These are phyloP conservation scores for Tokudaia tokunoshimensis DNA, from an alignment of 2,797 vertebrate genomes.

Conservation along the genomic window DNA sequence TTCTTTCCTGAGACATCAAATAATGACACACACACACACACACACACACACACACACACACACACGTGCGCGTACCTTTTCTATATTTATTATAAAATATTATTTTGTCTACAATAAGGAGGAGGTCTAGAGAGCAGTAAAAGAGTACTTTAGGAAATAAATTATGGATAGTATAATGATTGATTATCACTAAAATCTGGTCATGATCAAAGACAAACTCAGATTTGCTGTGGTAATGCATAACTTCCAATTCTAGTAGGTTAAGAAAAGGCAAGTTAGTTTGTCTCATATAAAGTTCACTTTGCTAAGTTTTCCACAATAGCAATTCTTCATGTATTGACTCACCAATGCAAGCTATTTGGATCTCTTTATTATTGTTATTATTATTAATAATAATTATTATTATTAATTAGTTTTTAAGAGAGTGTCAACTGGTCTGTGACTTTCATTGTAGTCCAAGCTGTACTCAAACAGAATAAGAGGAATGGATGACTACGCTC, in stretches of 20 bases:
- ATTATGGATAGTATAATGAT: not conserved
- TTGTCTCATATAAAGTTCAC: not conserved
- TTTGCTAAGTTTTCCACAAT: not conserved
- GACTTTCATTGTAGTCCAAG: not conserved
- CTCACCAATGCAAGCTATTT: not conserved
- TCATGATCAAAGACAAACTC: not conserved
- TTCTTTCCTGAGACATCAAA: not conserved
- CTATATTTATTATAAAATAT: slow-evolving; percentile 40
- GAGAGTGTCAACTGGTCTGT: not conserved
- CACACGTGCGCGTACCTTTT: not conserved
- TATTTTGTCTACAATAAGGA: not conserved
- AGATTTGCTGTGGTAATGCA: not conserved
- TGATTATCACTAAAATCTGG: not conserved
- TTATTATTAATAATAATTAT: not conserved
- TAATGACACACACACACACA: not conserved
- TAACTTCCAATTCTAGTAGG: not conserved
- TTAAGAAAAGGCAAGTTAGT: not conserved
- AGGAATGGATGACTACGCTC: not conserved
- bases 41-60: not conserved
- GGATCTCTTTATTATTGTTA: not conserved
- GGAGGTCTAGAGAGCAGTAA: not conserved
- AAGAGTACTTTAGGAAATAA: slow-evolving; percentile 8
- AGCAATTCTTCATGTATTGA: not conserved
- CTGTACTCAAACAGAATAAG: not conserved
- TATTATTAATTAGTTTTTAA: not conserved